A percentile compares a stretch with the other conserved stretches of the same genome.
These are phyloP conservation scores for Tetranychus urticae DNA, from an alignment of 1,140 invertebrate species.

Conservation along the genomic window DNA sequence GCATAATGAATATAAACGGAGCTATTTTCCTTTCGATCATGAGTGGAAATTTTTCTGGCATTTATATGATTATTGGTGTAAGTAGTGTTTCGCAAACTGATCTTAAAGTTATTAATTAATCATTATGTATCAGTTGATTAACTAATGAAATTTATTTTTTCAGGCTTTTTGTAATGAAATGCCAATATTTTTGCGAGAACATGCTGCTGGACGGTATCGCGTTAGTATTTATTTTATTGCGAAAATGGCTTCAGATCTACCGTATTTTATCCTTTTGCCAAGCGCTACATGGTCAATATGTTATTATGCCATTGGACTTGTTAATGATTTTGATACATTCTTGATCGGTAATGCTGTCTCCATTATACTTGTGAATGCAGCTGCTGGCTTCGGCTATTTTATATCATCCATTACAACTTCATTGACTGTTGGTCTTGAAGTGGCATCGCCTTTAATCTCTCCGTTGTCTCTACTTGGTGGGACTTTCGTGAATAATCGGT, in stretches of 20 bases:
- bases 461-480: neutral
- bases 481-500: neutral
- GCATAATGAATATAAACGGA: constrained; percentile 84
- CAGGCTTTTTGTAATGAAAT: neutral
- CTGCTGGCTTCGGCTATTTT: neutral
- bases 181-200: neutral
- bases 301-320: neutral
- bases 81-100: neutral
- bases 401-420: neutral
- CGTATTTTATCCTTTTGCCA: neutral
- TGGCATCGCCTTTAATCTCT: neutral
- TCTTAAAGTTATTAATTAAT: no score
- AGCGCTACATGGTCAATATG: neutral
- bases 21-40: constrained; percentile 75
- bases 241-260: neutral
- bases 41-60: constrained; percentile 52
- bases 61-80: neutral
- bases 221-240: constrained; percentile 32
- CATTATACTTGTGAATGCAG: neutral
- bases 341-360: neutral
- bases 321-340: neutral
- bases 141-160: no score
- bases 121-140: neutral
- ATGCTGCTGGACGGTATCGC: neutral
- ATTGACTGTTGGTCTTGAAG: neutral